phyloP scores from a whole-genome alignment of 1,140 invertebrate genomes.

The Batillaria attramentaria region DNA sequence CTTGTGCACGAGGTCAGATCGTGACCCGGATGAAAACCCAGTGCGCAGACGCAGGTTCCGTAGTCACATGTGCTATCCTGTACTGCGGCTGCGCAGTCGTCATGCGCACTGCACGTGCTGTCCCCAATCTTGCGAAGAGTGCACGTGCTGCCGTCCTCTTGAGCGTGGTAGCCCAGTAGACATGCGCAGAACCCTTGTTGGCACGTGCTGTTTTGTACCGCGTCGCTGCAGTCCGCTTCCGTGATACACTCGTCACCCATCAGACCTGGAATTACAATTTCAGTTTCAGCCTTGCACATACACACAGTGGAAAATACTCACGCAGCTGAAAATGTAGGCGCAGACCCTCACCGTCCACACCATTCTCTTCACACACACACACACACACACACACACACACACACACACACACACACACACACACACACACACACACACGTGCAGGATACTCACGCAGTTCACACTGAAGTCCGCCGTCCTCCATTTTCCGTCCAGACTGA shows the following conservation, averaged over 20 bases:
- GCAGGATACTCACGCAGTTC: background rate
- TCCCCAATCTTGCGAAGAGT: slow-evolving; percentile 18
- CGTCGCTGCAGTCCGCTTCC: slow-evolving; percentile 37
- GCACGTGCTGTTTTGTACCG: slow-evolving; percentile 26
- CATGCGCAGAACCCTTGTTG: slow-evolving; percentile 19
- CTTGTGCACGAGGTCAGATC: slow-evolving; percentile 14
- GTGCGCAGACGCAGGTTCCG: slow-evolving; percentile 37
- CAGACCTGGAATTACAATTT: too few species aligned
- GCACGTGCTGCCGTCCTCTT: slow-evolving; percentile 19
- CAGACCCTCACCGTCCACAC: too few species aligned
- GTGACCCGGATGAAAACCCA: slow-evolving; percentile 23
- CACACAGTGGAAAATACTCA: too few species aligned
- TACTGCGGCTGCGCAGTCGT: slow-evolving; percentile 42
- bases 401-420: too few species aligned
- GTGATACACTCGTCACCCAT: slow-evolving; percentile 24
- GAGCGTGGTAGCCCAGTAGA: slow-evolving; percentile 7
- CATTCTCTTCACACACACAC: too few species aligned
- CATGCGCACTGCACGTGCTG: slow-evolving; percentile 33
- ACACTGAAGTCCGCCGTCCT: slow-evolving; percentile 33
- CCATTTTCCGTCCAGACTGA: slow-evolving; percentile 32
- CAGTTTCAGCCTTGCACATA: too few species aligned
- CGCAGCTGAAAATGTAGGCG: too few species aligned
- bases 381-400: too few species aligned
- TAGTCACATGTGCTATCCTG: slow-evolving; percentile 37
- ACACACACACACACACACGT: too few species aligned